Base-by-base conservation (phyloP, 2,113 vertebrate species). In the Columbina picui region DNA sequence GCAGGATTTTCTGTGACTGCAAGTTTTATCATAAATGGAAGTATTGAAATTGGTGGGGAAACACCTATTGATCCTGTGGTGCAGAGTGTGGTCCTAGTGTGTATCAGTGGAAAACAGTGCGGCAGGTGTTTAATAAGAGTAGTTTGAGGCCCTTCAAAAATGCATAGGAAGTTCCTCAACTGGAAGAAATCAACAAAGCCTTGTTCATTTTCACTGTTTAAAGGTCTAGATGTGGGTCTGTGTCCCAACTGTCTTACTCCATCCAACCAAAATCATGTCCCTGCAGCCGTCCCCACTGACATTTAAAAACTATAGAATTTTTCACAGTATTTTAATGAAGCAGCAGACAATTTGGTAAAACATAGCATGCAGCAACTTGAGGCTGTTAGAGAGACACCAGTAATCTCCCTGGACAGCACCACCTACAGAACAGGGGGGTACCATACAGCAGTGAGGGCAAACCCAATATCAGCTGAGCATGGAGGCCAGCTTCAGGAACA, bases 311-410 rank as follows among this genome's bases (percentile, higher is more conserved):
- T 34, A 68, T 21, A 63, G 26, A 71, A 8, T 60, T 87, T 94
- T 93, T 85, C 43, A 50, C 27, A 87, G 47, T 61, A 15, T 89
- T 94, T 92, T 79, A 95, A 78, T 79, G 74, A 85, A 64, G 30
- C 52, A 79, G 60, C 7, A 89, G 26, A 75, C 41, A 43, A 64
- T 60, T 84, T 92, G 27, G 36, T 49, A 64, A 87, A 92, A 45
- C 27, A 43, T 14, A 36, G 6, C 30, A 50, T 70, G 60, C 32
- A 63, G 59, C 56, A 84, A 14, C 32, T 80, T 0, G 0, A 56
- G 50, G 29, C 7, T 67, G 22, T 74, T 94, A 69, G 5, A 32
- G 6, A 50, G 57, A 25, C 61, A 57, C 59, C 85, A 79, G 76
- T 30, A 75, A 77, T 84, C 34, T 84, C 56, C 55, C 71, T 78